Conservation (phyloP, 2,797 vertebrate genomes). For the Scolopax rusticola region DNA sequence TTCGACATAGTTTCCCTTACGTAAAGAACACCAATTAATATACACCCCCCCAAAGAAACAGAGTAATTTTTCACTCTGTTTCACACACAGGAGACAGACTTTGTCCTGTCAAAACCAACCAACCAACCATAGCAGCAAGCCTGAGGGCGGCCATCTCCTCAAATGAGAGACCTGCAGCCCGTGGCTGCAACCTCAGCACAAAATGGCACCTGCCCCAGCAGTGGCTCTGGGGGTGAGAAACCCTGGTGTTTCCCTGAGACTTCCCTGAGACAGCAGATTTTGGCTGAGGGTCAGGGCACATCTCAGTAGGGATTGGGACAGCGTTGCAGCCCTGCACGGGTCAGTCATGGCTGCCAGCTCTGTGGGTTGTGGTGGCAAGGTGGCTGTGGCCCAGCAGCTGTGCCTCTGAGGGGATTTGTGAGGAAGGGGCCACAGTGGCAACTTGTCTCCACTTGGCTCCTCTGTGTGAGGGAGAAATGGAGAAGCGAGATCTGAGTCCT, state of each 20-base stretch:
- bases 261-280: no score
- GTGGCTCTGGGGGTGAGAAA: accelerated
- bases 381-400: accelerated
- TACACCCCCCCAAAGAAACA: no score
- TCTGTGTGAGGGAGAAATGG: not conserved
- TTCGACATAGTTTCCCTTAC: accelerated
- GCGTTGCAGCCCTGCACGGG: accelerated
- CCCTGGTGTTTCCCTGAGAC: not conserved
- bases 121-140: accelerated
- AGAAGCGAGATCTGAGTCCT: not conserved
- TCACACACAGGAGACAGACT: accelerated
- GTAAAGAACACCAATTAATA: accelerated
- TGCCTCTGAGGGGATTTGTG: not conserved
- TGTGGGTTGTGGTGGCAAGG: accelerated
- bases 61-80: not conserved
- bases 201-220: not conserved
- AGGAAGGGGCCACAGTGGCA: not conserved
- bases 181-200: accelerated
- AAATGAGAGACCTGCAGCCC: not conserved
- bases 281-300: accelerated
- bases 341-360: accelerated
- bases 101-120: not conserved
- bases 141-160: accelerated
- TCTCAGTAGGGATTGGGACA: no score
- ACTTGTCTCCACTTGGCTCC: accelerated